Evolutionary conservation across 2,797 vertebrate species (phyloP).

Genomic region (Australoheros facetus): DNA sequence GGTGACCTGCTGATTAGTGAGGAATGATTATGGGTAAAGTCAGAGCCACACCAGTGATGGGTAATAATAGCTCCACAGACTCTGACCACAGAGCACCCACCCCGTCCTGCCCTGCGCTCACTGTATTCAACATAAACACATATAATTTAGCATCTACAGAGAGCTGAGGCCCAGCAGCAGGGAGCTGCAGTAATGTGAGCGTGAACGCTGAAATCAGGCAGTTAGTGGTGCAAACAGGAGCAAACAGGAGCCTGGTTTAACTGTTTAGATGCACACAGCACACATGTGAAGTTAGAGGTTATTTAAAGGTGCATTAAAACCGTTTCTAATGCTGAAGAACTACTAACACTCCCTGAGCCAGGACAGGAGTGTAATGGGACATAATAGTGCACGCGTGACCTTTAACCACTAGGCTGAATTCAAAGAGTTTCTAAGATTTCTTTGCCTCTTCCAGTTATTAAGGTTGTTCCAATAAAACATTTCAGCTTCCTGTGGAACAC

Average conservation of each 20-base stretch:
- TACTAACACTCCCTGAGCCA: too few species aligned
- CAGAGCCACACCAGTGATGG: not conserved
- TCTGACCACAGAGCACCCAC: slow-evolving; percentile 34
- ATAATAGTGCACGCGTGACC: too few species aligned
- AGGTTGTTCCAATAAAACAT: not conserved
- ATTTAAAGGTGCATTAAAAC: not conserved
- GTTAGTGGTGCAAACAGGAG: not conserved
- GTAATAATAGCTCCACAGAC: slow-evolving; percentile 63
- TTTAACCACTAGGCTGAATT: not conserved
- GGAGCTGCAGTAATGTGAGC: not conserved
- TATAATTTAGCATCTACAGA: slow-evolving; percentile 46
- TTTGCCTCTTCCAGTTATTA: not conserved
- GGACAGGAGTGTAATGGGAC: too few species aligned
- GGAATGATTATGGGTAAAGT: not conserved
- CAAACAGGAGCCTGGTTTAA: not conserved
- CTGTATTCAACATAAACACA: slow-evolving; percentile 23
- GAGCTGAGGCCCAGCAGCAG: not conserved
- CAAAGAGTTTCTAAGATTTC: not conserved
- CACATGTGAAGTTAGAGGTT: not conserved
- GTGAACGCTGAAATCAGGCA: not conserved
- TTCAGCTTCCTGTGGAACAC: not conserved
- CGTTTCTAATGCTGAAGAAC: not conserved
- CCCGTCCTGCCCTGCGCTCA: slow-evolving; percentile 39
- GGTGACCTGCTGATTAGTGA: not conserved
- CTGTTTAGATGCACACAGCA: accelerated